phyloP scores from a whole-genome alignment of 1,140 invertebrate species.

The Cephus cinctus region DNA sequence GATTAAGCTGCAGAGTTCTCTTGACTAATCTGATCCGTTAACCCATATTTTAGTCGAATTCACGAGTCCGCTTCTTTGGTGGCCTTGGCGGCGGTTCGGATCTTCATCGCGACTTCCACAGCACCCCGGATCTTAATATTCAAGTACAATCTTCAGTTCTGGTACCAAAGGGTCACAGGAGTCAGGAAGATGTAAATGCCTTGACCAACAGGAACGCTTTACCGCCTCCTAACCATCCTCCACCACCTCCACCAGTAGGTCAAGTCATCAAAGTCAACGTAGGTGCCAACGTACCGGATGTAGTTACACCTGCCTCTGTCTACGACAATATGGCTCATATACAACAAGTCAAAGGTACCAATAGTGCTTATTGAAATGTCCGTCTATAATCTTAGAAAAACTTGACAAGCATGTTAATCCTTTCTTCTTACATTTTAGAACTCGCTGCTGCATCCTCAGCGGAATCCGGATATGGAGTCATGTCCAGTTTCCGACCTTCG shows the following conservation, averaged over 20 bases:
- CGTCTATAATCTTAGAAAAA: no score
- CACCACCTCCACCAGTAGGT: slow-evolving; percentile 69
- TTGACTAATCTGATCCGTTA: neutral
- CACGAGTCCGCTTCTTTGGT: slow-evolving; percentile 59
- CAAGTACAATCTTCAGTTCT: slow-evolving; percentile 51
- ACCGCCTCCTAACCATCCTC: slow-evolving; percentile 70
- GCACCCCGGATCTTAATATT: slow-evolving; percentile 77
- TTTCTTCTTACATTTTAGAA: slow-evolving; percentile 31
- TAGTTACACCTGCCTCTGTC: slow-evolving; percentile 48
- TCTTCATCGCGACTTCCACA: slow-evolving; percentile 83
- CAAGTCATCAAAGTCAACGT: slow-evolving; percentile 76
- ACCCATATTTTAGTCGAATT: slow-evolving; percentile 46
- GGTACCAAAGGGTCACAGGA: slow-evolving; percentile 64
- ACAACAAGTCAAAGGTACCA: slow-evolving; percentile 52
- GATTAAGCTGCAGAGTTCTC: neutral
- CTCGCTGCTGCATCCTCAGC: slow-evolving; percentile 43
- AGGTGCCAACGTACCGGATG: slow-evolving; percentile 47
- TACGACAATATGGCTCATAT: slow-evolving; percentile 55
- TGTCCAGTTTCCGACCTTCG: slow-evolving; percentile 83
- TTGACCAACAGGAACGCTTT: slow-evolving; percentile 53
- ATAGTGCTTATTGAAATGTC: neutral
- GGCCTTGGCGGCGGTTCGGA: slow-evolving; percentile 57
- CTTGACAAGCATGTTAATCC: no score
- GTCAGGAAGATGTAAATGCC: slow-evolving; percentile 74
- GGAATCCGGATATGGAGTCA: slow-evolving; percentile 56